Base-by-base conservation (phyloP, 2,888 invertebrate species). In the Stenoptilia bipunctidactyla region DNA sequence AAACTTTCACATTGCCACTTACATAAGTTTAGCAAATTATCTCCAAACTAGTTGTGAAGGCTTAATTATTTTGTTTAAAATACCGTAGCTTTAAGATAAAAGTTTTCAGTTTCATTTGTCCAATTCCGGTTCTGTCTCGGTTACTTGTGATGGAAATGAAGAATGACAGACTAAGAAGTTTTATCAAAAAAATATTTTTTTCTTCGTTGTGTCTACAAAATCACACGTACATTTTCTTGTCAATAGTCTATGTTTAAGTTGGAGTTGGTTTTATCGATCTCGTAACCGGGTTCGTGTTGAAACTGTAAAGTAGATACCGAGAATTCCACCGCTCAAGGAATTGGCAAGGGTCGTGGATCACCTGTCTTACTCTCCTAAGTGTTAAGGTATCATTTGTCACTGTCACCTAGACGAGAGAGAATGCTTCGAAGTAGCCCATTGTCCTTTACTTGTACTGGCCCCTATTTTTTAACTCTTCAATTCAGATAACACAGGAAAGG, bases 361-460 rank as follows among this genome's bases (percentile, higher is more conserved):
- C 74, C 76, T 73, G 73, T 73, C 73, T 61, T 61, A 67, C 65
- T 66, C 64, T 68, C 69, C 62, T 60, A 53, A 61, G 61, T 58
- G 56, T 57, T 52, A 55, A 55, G 46, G 47, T 53, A 53, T 67
- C 70, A 62, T 75, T 75, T 71, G 66, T 75, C 73, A 74, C 66
- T 51, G 75, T 74, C 74, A 58, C 53, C 57, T 45, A 50, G 46
- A 56, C 51, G 55, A 52, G 45, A 44, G 47, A 56, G 60, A 62
- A 63, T 59, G 59, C 59, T 53, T 47, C 63, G 61, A 58, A 53
- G 57, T 20, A 30, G 56, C 58, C 56, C 57, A 68, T 71, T 68
- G 67, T 65, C 52, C 60, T 57, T 51, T 20, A 20, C 20, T 20
- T 20, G 20, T 20, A 20, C 8, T 3, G 20, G 20, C 20, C 20